Evolutionary conservation across 2,797 vertebrate genomes (phyloP), one percentile per base, ranked within the genome.

Genomic region (Melanotaenia pygmaea): DNA sequence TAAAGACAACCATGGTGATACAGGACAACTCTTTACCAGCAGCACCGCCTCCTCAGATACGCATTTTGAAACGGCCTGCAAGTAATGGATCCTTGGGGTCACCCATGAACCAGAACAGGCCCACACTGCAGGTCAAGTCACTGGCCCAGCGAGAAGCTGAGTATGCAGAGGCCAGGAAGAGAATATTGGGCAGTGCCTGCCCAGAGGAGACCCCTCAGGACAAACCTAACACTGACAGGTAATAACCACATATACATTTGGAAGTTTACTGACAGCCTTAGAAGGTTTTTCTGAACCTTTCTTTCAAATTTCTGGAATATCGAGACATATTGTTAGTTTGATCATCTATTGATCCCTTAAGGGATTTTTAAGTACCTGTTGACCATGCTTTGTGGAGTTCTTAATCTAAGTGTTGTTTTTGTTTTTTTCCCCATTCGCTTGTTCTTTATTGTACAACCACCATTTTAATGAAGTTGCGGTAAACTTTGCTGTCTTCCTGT

Each of bases 101-200:
- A 1, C 86, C 95, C 60, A 71, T 90, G 88, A 93, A 93, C 0
- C 93, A 95, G 89, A 96, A 86, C 90, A 92, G 96, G 35, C 98
- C 98, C 0, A 91, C 96, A 6, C 94, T 95, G 11, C 98, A 97
- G 0, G 96, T 98, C 54, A 99, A 99, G 77, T 97, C 98, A 53
- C 87, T 99, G 90, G 98, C 98, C 0, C 98, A 99, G 93, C 93
- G 98, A 5, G 98, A 99, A 89, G 98, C 98, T 0, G 98, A 99
- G 83, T 99, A 99, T 77, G 97, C 98, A 0, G 98, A 99, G 83
- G 98, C 98, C 84, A 92, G 98, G 72, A 97, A 97, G 87, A 95
- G 98, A 80, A 99, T 99, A 89, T 87, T 99, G 84, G 98, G 98
- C 68, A 99, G 98, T 0, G 97, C 98, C 59, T 97, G 96, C 81